phyloP scores from a whole-genome alignment of 2,113 vertebrate genomes.

The Ceratotherium simum region DNA sequence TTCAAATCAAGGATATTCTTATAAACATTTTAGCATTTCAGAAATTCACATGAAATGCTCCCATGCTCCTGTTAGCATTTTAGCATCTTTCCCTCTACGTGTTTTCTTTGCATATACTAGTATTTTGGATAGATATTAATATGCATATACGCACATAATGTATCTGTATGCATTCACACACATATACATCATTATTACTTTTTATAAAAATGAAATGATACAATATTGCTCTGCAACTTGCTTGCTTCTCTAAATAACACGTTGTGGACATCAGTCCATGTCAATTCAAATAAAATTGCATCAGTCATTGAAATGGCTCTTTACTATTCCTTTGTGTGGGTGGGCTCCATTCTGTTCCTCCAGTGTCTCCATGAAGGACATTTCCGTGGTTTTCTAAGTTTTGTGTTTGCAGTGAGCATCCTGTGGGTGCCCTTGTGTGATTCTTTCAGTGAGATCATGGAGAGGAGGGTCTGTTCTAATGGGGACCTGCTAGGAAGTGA shows the following conservation, averaged over 20 bases:
- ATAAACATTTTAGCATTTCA: background rate
- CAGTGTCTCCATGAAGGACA: background rate
- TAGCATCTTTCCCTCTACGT: background rate
- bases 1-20: background rate
- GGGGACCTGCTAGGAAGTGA: background rate
- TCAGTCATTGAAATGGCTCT: background rate
- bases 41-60: background rate
- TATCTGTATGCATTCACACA: background rate
- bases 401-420: background rate
- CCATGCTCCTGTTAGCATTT: background rate
- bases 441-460: background rate
- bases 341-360: background rate
- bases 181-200: background rate
- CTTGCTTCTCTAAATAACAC: constrained; percentile 36
- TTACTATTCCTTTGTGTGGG: background rate
- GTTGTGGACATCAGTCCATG: background rate
- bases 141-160: background rate
- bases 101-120: background rate
- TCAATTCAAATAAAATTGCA: background rate
- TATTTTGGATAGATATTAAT: background rate
- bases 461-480: background rate
- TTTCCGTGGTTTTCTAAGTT: background rate
- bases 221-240: background rate
- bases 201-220: background rate
- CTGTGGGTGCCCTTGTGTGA: background rate